Percentiles rank a stretch among this genome's conserved stretches.
Evolutionary conservation across 2,797 vertebrate genomes (phyloP).

Genomic region (Cossypha heuglini): DNA sequence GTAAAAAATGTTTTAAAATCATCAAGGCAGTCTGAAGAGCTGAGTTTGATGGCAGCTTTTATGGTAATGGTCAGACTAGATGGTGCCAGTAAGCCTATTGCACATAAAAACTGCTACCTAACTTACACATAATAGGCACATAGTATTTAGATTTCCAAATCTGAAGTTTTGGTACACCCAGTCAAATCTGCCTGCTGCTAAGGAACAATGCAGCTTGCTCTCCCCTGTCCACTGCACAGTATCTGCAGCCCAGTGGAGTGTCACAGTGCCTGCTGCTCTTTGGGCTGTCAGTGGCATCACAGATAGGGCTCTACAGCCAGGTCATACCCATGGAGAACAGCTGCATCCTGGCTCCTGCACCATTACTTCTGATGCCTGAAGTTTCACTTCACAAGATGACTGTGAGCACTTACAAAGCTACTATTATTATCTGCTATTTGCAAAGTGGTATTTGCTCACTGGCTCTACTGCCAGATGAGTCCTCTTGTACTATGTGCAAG

Average conservation of each 20-base stretch:
- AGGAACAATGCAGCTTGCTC: not conserved
- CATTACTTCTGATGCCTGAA: not conserved
- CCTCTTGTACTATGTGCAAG: not conserved
- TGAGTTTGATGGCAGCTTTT: not conserved
- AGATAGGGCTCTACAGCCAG: not conserved
- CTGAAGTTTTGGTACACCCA: not conserved
- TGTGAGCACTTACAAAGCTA: not conserved
- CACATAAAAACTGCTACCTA: not conserved
- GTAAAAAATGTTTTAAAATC: not conserved
- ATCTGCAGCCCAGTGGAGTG: not conserved
- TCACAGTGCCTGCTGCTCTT: not conserved
- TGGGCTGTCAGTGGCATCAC: not conserved
- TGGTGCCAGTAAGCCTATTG: not conserved
- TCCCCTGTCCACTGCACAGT: fast-evolving
- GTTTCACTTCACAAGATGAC: not conserved
- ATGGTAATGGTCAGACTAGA: not conserved
- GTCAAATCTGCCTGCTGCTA: not conserved
- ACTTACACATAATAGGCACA: not conserved
- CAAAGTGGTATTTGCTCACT: not conserved
- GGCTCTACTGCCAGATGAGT: not conserved
- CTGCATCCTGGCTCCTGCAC: not conserved
- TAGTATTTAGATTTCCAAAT: not conserved
- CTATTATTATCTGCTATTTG: not conserved
- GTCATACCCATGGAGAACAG: fast-evolving
- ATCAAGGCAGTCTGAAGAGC: not conserved